Evolutionary conservation across 2,888 invertebrate species (phyloP).

Genomic region (Thysanoteuthis rhombus): DNA sequence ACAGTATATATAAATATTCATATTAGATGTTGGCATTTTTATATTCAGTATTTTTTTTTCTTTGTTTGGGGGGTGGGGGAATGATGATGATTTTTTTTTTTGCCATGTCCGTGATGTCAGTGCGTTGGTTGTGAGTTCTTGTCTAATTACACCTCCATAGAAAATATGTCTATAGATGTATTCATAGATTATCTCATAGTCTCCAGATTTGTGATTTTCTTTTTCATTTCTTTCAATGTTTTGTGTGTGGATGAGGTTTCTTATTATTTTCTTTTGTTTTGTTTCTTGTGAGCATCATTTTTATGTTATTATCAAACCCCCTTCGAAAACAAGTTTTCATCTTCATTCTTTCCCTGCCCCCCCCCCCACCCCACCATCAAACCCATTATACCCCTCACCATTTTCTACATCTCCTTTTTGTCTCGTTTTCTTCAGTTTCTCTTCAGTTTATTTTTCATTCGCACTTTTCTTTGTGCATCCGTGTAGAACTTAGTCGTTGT

Average conservation of each 20-base stretch:
- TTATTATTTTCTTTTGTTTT: background rate
- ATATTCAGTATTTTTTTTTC: background rate
- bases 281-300: background rate
- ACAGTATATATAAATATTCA: background rate
- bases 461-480: conserved; percentile 20
- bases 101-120: background rate
- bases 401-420: background rate
- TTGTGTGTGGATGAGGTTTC: background rate
- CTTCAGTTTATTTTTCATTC: background rate
- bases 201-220: background rate
- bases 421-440: background rate
- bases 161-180: background rate
- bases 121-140: background rate
- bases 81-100: background rate
- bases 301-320: background rate
- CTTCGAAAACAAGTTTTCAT: background rate
- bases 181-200: background rate
- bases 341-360: background rate
- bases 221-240: background rate
- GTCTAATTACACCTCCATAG: background rate
- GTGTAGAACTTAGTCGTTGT: background rate
- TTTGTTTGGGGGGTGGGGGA: too few relatives aligned
- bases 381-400: background rate
- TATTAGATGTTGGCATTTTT: background rate
- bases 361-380: background rate